Evolutionary conservation across 2,113 vertebrate species (phyloP).

Genomic region (Anser cygnoides): DNA sequence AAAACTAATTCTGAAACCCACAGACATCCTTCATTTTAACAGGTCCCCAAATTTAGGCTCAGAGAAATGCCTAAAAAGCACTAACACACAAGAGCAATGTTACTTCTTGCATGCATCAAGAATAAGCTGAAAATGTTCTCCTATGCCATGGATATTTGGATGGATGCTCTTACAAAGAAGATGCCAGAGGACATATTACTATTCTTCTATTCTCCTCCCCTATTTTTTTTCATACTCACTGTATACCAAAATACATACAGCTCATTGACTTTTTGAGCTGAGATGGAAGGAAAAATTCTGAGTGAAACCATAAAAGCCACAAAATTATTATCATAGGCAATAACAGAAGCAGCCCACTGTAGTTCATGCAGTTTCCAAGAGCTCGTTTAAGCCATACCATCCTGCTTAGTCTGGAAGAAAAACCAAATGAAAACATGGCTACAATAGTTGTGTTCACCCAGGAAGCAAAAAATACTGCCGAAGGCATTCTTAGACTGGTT

Average conservation of each 20-base stretch:
- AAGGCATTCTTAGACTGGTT: background rate
- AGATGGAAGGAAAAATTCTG: background rate
- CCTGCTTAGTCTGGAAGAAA: background rate
- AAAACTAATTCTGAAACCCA: background rate
- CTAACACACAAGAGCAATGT: background rate
- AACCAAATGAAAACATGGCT: background rate
- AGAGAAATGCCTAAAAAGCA: background rate
- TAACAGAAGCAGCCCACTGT: background rate
- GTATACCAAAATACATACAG: background rate
- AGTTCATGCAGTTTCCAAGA: background rate
- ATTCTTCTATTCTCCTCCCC: background rate
- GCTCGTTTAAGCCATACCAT: background rate
- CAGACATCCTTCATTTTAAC: background rate
- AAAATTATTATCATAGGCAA: background rate
- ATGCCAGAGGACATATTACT: background rate
- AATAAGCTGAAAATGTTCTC: conserved; percentile 3
- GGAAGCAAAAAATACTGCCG: background rate
- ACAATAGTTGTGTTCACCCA: background rate
- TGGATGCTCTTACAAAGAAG: conserved; percentile 9
- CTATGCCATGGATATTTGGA: background rate
- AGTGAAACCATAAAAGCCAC: background rate
- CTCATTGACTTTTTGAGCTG: background rate
- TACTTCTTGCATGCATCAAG: background rate
- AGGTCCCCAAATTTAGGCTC: background rate
- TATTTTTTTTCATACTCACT: background rate